These are phyloP conservation scores for Sebastes dallii DNA, from an alignment of 2,797 vertebrate genomes.

Conservation along the genomic window DNA sequence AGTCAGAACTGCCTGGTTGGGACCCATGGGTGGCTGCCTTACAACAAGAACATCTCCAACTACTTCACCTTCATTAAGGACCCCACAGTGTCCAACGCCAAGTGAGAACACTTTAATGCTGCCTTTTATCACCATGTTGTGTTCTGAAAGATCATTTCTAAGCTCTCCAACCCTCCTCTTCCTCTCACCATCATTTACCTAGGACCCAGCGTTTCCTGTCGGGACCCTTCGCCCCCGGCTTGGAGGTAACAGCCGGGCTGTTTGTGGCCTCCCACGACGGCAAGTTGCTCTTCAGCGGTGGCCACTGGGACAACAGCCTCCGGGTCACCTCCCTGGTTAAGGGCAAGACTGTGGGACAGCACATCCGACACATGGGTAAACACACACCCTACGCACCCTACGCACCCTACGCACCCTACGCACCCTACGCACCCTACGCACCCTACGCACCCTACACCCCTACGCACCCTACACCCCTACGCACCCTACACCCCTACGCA, in stretches of 20 bases:
- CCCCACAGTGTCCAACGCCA: slow-evolving; percentile 91
- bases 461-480: too few species aligned
- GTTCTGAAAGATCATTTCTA: neutral
- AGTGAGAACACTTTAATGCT: slow-evolving; percentile 80
- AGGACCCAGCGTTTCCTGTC: slow-evolving; percentile 91
- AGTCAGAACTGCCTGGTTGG: slow-evolving; percentile 91
- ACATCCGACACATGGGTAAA: slow-evolving; percentile 94
- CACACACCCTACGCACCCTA: neutral
- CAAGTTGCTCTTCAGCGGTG: slow-evolving; percentile 94
- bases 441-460: too few species aligned
- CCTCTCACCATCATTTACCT: too few species aligned
- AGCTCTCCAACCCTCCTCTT: neutral
- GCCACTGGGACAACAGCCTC: slow-evolving; percentile 98
- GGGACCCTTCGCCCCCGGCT: slow-evolving; percentile 90
- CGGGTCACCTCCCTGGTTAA: slow-evolving; percentile 92
- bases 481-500: too few species aligned
- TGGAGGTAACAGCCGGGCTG: slow-evolving; percentile 87
- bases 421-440: too few species aligned
- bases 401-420: too few species aligned
- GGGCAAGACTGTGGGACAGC: slow-evolving; percentile 90
- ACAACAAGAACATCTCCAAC: slow-evolving; percentile 96
- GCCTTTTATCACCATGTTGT: neutral
- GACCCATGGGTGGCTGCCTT: slow-evolving; percentile 95
- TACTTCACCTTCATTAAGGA: slow-evolving; percentile 98
- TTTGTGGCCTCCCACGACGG: slow-evolving; percentile 95